A percentile compares a stretch with the other conserved stretches of the same genome.
These are phyloP conservation scores for Psammodynastes pulverulentus DNA, from an alignment of 2,113 vertebrate species.

Conservation along the genomic window DNA sequence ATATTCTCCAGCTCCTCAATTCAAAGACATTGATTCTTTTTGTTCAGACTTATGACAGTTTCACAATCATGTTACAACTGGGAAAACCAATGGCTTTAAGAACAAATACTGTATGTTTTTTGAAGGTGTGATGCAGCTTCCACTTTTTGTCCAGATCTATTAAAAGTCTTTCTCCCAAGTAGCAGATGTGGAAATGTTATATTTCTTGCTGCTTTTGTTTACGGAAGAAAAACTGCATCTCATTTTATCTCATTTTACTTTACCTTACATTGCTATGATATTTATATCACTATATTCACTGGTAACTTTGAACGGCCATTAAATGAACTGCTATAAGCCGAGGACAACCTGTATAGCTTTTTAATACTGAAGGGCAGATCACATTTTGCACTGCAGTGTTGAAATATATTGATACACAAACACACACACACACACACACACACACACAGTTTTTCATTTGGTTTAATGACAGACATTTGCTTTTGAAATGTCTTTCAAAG, in stretches of 20 bases:
- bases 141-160: not conserved
- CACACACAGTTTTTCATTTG: not conserved
- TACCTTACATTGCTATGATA: not conserved
- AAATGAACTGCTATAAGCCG: no score
- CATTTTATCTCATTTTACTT: not conserved
- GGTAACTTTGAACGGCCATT: no score
- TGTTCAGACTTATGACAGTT: not conserved
- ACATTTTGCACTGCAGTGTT: no score
- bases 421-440: no score
- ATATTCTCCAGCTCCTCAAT: not conserved
- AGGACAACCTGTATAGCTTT: no score
- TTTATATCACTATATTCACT: not conserved
- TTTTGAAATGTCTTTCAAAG: not conserved
- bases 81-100: not conserved
- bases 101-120: not conserved
- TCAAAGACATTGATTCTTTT: not conserved
- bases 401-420: no score
- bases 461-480: not conserved
- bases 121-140: not conserved
- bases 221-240: not conserved
- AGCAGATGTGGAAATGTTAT: not conserved
- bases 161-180: not conserved
- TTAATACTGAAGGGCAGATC: no score
- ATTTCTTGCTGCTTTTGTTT: not conserved
- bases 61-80: not conserved